A percentile compares a stretch with the other conserved stretches of the same genome.
Conservation (phyloP, 1,140 invertebrate species). For the Drosophila willistoni region DNA sequence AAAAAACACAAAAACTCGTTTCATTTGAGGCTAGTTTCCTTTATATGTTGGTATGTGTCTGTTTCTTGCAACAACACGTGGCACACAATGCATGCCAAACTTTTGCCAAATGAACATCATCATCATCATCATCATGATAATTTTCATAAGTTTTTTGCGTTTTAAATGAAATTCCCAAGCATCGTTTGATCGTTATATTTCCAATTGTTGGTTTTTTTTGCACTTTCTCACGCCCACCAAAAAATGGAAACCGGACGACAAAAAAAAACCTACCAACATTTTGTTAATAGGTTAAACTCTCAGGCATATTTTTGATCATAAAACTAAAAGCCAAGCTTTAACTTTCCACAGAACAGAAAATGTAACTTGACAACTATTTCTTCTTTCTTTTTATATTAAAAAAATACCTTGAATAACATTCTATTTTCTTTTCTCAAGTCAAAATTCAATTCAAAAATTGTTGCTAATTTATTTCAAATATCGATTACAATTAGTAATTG, state of each 20-base stretch:
- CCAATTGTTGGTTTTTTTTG: slow-evolving; percentile 38
- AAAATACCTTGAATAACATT: too few relatives aligned
- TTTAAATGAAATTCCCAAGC: slow-evolving; percentile 26
- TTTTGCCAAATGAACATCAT: slow-evolving; percentile 35
- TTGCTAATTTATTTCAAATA: too few relatives aligned
- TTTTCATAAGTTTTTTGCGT: not conserved
- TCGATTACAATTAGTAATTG: too few relatives aligned
- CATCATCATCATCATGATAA: not conserved
- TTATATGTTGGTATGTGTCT: slow-evolving; percentile 22
- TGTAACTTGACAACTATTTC: too few relatives aligned
- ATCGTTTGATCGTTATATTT: slow-evolving; percentile 36
- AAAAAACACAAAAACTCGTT: slow-evolving; percentile 49
- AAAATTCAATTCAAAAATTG: too few relatives aligned
- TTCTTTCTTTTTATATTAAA: too few relatives aligned
- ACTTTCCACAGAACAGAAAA: slow-evolving; percentile 9
- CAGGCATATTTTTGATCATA: slow-evolving; percentile 35
- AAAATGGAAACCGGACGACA: slow-evolving; percentile 9
- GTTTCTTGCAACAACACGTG: slow-evolving; percentile 55
- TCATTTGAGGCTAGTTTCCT: slow-evolving; percentile 67
- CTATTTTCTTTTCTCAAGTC: too few relatives aligned
- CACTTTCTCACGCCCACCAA: slow-evolving; percentile 55
- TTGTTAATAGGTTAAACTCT: slow-evolving; percentile 53
- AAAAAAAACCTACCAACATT: slow-evolving; percentile 19
- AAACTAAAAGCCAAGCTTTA: slow-evolving; percentile 24
- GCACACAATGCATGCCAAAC: slow-evolving; percentile 34